Evolutionary conservation across 2,797 vertebrate genomes (phyloP).

Genomic region (Muraenolepis orangiensis): DNA sequence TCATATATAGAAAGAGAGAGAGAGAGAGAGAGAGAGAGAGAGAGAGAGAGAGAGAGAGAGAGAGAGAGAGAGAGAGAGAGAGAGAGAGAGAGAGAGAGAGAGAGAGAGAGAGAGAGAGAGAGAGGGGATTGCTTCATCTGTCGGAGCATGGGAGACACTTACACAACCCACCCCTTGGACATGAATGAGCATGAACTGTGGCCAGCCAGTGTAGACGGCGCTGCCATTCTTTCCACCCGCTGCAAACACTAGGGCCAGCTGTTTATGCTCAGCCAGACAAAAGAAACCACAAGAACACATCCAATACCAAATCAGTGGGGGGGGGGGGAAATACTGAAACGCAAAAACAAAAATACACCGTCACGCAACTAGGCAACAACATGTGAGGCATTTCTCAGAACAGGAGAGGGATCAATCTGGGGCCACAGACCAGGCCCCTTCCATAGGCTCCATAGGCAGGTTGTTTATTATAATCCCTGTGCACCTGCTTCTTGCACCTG

Average conservation of each 20-base stretch:
- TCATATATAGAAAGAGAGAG: too few species aligned
- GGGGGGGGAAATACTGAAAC: conserved; percentile 20
- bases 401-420: neutral
- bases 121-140: conserved; percentile 4
- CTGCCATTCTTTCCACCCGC: conserved; percentile 50
- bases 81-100: too few species aligned
- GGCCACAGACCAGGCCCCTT: neutral
- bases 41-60: neutral
- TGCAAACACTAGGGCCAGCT: conserved; percentile 48
- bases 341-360: neutral
- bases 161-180: conserved; percentile 27
- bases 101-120: neutral
- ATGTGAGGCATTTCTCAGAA: neutral
- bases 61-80: too few species aligned
- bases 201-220: conserved; percentile 32
- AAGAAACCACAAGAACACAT: conserved; percentile 28
- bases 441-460: neutral
- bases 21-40: too few species aligned
- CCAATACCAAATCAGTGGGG: conserved; percentile 28
- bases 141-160: conserved; percentile 14
- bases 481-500: neutral
- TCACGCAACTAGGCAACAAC: neutral
- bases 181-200: conserved; percentile 31
- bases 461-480: neutral
- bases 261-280: conserved; percentile 45